Base-by-base conservation (phyloP, 2,113 vertebrate species). In the Microtus oregoni region DNA sequence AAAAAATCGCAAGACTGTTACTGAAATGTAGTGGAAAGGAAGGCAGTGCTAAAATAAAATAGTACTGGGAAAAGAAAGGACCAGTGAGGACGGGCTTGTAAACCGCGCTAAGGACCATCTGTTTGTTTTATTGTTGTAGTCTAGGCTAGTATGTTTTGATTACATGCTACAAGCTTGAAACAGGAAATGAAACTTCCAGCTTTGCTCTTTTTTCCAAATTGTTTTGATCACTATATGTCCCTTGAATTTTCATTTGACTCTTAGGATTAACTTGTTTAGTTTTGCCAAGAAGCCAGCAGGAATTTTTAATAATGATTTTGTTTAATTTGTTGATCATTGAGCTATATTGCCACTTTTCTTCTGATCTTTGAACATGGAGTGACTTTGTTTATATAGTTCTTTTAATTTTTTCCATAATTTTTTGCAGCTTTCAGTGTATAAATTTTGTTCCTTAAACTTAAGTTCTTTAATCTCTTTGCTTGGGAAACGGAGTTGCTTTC, bases 401-500 rank as follows among this genome's bases (percentile, higher is more conserved):
- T 90, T 41, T 63, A 38, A 63, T 78, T 93, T 93, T 93, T 89
- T 95, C 1, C 22, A 50, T 19, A 65, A 0, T 35, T 81, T 30
- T 90, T 63, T 87, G 4, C 73, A 90, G 78, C 77, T 94, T 94
- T 94, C 50, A 38, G n/a, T 87, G 52, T 89, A 68, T 63, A 89
- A 86, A 32, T 91, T 89, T 94, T 86, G 12, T 68, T 58, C 17
- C 15, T 77, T 90, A 83, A 95, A n/a, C 13, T 65, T 94, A 0
- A 94, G 38, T 81, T 86, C 50, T 96, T 76, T 82, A 78, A 41
- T 89, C 24, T 95, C 63, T 93, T 75, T 79, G 65, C 61, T 95
- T 92, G 32, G 44, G 77, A 92, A 95, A 44, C 65, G 41, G 30
- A 77, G 35, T 92, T 94, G 19, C 70, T 93, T 90, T 83, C 63